phyloP scores from a whole-genome alignment of 1,140 invertebrate species.

The Pogonomyrmex californicus region DNA sequence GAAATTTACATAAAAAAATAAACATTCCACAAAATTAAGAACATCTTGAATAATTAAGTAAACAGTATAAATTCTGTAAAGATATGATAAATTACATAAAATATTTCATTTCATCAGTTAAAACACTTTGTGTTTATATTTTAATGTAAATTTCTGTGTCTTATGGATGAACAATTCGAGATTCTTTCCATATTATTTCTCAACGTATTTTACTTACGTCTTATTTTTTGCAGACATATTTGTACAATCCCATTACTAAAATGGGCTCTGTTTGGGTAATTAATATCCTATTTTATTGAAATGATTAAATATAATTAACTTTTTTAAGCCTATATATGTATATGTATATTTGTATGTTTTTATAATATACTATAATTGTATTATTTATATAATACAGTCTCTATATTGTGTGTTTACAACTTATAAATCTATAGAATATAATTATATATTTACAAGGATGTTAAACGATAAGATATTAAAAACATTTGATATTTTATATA shows the following conservation, averaged over 20 bases:
- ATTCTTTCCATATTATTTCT: constrained; percentile 42
- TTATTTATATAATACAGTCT: constrained; percentile 85
- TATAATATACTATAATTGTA: constrained; percentile 81
- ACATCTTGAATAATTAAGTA: background rate
- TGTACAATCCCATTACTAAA: constrained; percentile 66
- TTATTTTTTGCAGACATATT: constrained; percentile 52
- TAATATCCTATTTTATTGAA: constrained; percentile 76
- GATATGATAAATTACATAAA: background rate
- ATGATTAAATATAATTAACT: constrained; percentile 79
- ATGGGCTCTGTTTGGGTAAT: constrained; percentile 65
- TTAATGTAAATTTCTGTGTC: constrained; percentile 43
- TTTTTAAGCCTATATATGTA: constrained; percentile 10
- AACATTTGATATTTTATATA: constrained; percentile 32
- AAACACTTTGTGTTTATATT: constrained; percentile 7
- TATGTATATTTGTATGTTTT: constrained; percentile 34
- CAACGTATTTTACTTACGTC: constrained; percentile 70
- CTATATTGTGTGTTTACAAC: constrained; percentile 83
- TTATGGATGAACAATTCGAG: background rate
- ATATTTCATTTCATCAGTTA: background rate
- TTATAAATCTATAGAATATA: constrained; percentile 84
- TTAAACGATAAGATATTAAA: constrained; percentile 50
- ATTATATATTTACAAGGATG: constrained; percentile 82
- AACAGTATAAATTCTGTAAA: constrained; percentile 28
- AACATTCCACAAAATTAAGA: background rate
- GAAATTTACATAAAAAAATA: constrained; percentile 43